These are phyloP conservation scores for Psococerastis gibbosa DNA, from an alignment of 2,888 invertebrate genomes.

Conservation along the genomic window DNA sequence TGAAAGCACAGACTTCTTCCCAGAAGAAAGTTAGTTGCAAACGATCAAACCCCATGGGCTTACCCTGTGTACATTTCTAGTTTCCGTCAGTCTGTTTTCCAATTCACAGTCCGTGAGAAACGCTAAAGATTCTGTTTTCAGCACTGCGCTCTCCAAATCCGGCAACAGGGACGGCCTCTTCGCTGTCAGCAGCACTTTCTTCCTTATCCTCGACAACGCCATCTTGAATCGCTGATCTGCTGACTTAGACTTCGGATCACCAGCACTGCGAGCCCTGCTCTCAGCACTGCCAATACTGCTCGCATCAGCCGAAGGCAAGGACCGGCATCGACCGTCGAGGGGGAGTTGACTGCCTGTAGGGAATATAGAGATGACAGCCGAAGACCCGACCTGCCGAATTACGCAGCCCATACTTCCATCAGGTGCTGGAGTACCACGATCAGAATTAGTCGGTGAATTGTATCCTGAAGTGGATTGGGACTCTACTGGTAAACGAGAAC, in stretches of 20 bases:
- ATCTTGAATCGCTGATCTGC: not conserved
- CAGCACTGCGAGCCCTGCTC: constrained; percentile 14
- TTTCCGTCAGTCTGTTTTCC: constrained; percentile 30
- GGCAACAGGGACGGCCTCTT: constrained; percentile 23
- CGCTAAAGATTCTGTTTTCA: constrained; percentile 32
- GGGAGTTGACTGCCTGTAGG: constrained; percentile 16
- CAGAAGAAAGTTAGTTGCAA: too few relatives aligned
- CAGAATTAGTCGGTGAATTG: constrained; percentile 27
- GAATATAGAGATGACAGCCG: constrained; percentile 28
- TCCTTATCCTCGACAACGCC: not conserved
- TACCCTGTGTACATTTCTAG: constrained; percentile 32
- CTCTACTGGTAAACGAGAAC: constrained; percentile 24
- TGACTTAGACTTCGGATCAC: constrained; percentile 12
- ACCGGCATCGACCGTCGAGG: constrained; percentile 14
- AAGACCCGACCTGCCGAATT: constrained; percentile 27
- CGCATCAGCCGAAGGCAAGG: constrained; percentile 15
- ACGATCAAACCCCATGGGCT: constrained; percentile 21
- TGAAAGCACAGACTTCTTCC: too few relatives aligned
- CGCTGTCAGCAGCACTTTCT: not conserved
- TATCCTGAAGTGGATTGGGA: constrained; percentile 32
- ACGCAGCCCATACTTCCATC: constrained; percentile 26
- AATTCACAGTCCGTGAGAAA: constrained; percentile 30
- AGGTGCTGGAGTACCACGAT: constrained; percentile 22
- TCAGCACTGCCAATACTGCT: not conserved
- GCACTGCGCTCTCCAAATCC: constrained; percentile 30